These are phyloP conservation scores for Macaca fascicularis DNA, from an alignment of 2,113 vertebrate genomes.

Conservation along the genomic window DNA sequence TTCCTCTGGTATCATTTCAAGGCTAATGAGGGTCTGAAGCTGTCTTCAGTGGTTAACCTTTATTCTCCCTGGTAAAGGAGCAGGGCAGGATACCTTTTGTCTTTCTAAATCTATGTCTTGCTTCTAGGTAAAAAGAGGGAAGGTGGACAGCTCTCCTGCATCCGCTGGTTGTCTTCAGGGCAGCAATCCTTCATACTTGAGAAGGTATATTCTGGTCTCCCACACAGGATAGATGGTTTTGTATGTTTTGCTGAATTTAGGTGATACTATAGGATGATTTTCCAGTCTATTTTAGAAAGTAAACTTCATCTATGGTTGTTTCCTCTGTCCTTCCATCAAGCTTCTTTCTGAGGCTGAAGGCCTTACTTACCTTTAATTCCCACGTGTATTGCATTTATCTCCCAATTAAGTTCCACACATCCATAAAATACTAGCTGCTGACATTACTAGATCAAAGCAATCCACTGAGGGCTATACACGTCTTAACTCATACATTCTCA, in stretches of 20 bases:
- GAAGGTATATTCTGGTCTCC: neutral
- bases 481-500: too few relatives aligned
- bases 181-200: neutral
- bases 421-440: rapidly evolving
- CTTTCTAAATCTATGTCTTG: neutral
- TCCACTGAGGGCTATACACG: neutral
- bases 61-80: neutral
- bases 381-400: rapidly evolving
- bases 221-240: neutral
- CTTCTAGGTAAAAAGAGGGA: neutral
- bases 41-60: neutral
- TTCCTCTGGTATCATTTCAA: neutral
- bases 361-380: rapidly evolving
- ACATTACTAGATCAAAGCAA: neutral
- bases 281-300: neutral
- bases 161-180: neutral
- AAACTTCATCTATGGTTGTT: neutral
- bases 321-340: neutral
- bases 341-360: too few relatives aligned
- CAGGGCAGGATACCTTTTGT: neutral
- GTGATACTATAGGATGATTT: neutral
- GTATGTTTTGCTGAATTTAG: neutral
- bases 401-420: neutral
- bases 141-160: neutral
- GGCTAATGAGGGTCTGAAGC: neutral